Conservation (phyloP, 2,113 vertebrate genomes). For the Nothoprocta pentlandii region DNA sequence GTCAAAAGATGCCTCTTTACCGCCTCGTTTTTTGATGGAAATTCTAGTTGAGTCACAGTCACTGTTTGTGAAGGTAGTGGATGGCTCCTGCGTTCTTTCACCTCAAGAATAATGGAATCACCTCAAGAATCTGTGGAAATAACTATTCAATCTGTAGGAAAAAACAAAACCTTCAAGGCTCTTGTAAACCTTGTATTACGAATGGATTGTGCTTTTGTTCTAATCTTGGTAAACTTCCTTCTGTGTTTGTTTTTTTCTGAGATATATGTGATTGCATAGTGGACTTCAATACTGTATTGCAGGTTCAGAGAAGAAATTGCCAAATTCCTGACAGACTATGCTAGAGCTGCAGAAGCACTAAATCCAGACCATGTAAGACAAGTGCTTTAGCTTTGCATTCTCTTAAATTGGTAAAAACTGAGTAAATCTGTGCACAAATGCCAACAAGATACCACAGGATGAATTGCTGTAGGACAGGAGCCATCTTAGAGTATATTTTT, state of each 20-base stretch:
- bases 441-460: background rate
- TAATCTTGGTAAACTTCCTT: background rate
- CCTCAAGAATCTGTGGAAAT: background rate
- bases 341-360: constrained; percentile 27
- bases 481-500: background rate
- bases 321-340: constrained; percentile 51
- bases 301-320: constrained; percentile 65
- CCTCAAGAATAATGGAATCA: background rate
- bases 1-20: background rate
- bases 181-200: background rate
- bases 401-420: background rate
- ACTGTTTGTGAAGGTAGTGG: background rate
- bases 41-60: background rate
- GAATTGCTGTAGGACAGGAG: background rate
- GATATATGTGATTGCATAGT: background rate
- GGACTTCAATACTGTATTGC: constrained; percentile 21
- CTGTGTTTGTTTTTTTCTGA: background rate
- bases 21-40: background rate
- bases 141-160: background rate
- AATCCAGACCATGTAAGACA: constrained; percentile 42
- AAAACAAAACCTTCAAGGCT: background rate
- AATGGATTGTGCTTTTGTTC: background rate
- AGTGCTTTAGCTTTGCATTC: background rate
- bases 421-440: background rate
- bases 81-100: background rate